Conservation (phyloP, 2,797 vertebrate genomes). For the Poecilia picta region DNA sequence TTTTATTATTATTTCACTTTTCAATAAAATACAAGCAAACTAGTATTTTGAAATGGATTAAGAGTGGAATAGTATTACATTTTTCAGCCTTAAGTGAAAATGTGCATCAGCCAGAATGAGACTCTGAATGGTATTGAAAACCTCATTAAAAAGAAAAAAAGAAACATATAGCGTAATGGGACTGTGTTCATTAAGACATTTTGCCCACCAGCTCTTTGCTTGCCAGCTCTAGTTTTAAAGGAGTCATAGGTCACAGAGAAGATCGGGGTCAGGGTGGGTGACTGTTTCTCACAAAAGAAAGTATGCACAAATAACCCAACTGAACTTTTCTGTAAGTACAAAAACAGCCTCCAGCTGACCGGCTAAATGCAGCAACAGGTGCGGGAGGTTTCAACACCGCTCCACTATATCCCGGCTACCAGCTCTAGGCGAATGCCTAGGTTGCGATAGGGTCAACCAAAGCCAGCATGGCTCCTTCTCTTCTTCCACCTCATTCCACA, state of each 20-base stretch:
- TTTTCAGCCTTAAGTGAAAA: conserved; percentile 12
- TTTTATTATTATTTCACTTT: neutral
- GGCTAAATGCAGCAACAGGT: neutral
- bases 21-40: conserved; percentile 23
- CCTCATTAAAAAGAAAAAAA: neutral
- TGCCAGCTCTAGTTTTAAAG: neutral
- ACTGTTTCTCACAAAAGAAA: neutral
- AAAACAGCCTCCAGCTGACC: neutral
- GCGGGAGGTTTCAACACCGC: neutral
- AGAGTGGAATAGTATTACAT: conserved; percentile 20
- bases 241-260: neutral
- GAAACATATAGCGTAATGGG: neutral
- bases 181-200: neutral
- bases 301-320: neutral
- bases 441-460: conserved; percentile 3
- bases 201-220: neutral
- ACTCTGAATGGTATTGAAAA: neutral
- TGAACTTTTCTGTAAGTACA: neutral
- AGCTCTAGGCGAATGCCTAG: neutral
- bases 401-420: neutral
- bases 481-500: conserved; percentile 36
- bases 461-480: conserved; percentile 27
- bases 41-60: conserved; percentile 15
- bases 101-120: neutral
- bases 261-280: neutral